A percentile compares a stretch with the other conserved stretches of the same genome.
Conservation (phyloP, 2,888 invertebrate species). For the Dynastes grantii region DNA sequence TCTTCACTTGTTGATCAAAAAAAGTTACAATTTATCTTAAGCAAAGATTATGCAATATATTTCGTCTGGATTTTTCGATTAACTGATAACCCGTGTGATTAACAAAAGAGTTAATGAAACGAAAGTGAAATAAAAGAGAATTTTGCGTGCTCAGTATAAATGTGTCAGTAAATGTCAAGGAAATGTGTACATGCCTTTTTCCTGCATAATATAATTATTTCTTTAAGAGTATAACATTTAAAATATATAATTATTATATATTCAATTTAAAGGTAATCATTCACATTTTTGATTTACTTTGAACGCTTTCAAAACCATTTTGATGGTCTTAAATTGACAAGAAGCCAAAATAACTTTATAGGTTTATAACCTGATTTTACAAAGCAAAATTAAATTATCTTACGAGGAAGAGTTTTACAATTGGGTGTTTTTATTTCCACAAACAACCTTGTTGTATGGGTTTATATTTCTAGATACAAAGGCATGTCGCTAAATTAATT, state of each 20-base stretch:
- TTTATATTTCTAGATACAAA: too few relatives aligned
- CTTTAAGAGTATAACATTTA: neutral
- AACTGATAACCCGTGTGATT: neutral
- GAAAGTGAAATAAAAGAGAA: neutral
- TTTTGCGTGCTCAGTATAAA: neutral
- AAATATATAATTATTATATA: too few relatives aligned
- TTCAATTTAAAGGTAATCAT: too few relatives aligned
- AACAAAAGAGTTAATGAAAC: neutral
- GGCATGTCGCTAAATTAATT: too few relatives aligned
- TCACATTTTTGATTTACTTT: too few relatives aligned
- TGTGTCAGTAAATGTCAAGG: conserved; percentile 21
- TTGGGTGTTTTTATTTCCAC: too few relatives aligned
- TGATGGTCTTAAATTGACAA: too few relatives aligned
- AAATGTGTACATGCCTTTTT: neutral
- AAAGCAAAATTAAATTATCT: too few relatives aligned
- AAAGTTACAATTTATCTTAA: neutral
- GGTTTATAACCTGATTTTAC: neutral
- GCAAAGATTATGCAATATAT: neutral
- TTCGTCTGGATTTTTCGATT: neutral
- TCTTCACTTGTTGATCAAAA: too few relatives aligned
- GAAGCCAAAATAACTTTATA: neutral
- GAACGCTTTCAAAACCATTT: too few relatives aligned
- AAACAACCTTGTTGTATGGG: too few relatives aligned
- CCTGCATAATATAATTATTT: neutral
- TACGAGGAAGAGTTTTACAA: too few relatives aligned